Percentiles rank a stretch among this genome's conserved stretches.
Conservation (phyloP, 2,888 invertebrate species). For the Alsophila aescularia region DNA sequence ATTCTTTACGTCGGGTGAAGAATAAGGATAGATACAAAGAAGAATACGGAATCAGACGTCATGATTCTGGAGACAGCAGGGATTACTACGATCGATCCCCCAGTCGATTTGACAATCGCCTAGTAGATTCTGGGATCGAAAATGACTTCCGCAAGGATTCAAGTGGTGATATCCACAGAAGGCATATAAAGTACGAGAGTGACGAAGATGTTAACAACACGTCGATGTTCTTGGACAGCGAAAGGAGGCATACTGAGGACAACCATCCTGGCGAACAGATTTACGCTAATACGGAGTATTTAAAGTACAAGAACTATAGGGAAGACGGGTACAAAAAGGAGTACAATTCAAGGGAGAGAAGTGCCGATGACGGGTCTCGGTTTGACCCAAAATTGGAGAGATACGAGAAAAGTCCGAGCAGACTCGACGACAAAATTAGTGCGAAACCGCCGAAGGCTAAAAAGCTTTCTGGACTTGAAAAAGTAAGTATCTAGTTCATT, state of each 20-base stretch:
- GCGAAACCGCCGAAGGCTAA: slow-evolving; percentile 86
- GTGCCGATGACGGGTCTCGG: slow-evolving; percentile 88
- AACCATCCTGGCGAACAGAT: slow-evolving; percentile 80
- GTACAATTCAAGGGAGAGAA: slow-evolving; percentile 73
- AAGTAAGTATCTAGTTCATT: slow-evolving; percentile 71
- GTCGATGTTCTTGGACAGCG: slow-evolving; percentile 88
- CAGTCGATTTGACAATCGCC: slow-evolving; percentile 81
- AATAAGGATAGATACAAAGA: slow-evolving; percentile 74
- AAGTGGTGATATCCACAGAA: slow-evolving; percentile 79
- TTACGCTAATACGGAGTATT: slow-evolving; percentile 74
- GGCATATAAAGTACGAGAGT: slow-evolving; percentile 81
- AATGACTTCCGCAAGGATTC: slow-evolving; percentile 91
- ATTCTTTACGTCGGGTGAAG: slow-evolving; percentile 86
- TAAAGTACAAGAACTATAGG: slow-evolving; percentile 64
- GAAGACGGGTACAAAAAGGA: slow-evolving; percentile 71
- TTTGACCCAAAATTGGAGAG: slow-evolving; percentile 87
- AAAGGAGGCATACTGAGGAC: slow-evolving; percentile 89
- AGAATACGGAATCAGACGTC: slow-evolving; percentile 68
- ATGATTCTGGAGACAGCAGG: slow-evolving; percentile 80
- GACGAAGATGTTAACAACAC: slow-evolving; percentile 89
- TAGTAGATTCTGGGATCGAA: slow-evolving; percentile 92
- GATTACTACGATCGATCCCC: slow-evolving; percentile 77
- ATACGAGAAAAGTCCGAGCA: slow-evolving; percentile 77
- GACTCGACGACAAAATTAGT: slow-evolving; percentile 80
- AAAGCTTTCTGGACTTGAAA: slow-evolving; percentile 89